Evolutionary conservation across 1,140 invertebrate species (phyloP), one percentile per base, ranked within the genome.

Genomic region (Bombus confusus): DNA sequence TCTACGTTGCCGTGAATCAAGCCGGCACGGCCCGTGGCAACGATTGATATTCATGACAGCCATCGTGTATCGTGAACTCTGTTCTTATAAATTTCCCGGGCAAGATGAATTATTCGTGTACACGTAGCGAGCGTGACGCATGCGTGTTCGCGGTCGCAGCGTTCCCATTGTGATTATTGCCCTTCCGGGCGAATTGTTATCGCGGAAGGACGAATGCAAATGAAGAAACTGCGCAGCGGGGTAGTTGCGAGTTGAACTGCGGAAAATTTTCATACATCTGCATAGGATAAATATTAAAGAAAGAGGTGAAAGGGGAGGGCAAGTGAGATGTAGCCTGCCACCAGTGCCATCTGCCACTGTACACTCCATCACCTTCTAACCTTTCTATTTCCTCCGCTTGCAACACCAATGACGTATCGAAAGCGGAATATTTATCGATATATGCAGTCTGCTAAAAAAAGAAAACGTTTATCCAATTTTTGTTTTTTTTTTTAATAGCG

Each of bases 191-290:
- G 77, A 73, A 85, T 86, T 86, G 87, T 90, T 83, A 77, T 75
- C 86, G 88, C 83, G 62, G 47, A 73, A 80, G 84, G 84, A 80
- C 86, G 84, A 81, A 88, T 88, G 88, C 86, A 88, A 90, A 90
- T 90, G 75, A 59, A 43, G 83, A 43, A 34, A 77, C 72, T 83
- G 59, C n/a, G n/a, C 69, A 31, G 57, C 6, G 28, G 8, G n/a
- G 64, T 69, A 69, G 47, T 47, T 79, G 6, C 28, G 37, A 43
- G 84, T 74, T 57, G 34, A 66, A 81, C 71, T 39, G 78, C 71
- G 57, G 79, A 43, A 73, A 86, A 86, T 86, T 81, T 85, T 74
- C 84, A 84, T 84, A 84, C 62, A 81, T 81, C 80, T 75, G 47
- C 72, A 86, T 85, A 80, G 84, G 47, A 86, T 81, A 86, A 74